Evolutionary conservation across 2,888 invertebrate species (phyloP), one percentile per base, ranked within the genome.

Genomic region (Troides helena): DNA sequence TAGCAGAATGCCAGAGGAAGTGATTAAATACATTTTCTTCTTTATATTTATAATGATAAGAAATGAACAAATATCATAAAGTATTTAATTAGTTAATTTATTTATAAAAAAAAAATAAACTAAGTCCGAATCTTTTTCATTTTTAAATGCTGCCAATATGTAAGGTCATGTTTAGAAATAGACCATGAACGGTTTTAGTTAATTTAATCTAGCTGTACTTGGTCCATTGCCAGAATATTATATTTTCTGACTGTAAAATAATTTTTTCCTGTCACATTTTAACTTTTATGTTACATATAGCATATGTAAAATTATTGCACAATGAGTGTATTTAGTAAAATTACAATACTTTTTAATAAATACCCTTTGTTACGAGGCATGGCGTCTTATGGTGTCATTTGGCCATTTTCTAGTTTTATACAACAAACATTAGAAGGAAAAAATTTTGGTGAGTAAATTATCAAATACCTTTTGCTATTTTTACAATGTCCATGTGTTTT

Each of bases 371-470:
- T 90, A 60, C 80, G 92, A 72, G 96, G 96, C 73, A 95, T 96
- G 95, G 87, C 95, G 69, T 94, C 95, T 0, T 96, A 96, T 80
- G 94, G 95, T 71, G 81, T 95, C 50, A 95, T 96, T 76, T 96
- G 96, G 96, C 96, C 96, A 56, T 88, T 94, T 17, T 96, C 96
- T 73, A 95, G 95, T 85, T 84, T 96, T 62, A 94, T 95, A 78
- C 96, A 96, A 82, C 96, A 96, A 88, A 93, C 94, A 14, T 93
- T 95, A 73, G 94, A 95, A 79, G 95, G 95, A 64, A 95, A 93
- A 89, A 88, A 86, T 64, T 90, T 93, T 85, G 94, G 95, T 93
- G 90, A 93, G 90, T 84, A 43, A 58, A 62, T 6, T 62, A 70
- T 65, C 60, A 58, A 60, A 64, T 66, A 46, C 50, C 46, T 63